Evolutionary conservation across 2,888 invertebrate species (phyloP).

Genomic region (Parnassius orleans): DNA sequence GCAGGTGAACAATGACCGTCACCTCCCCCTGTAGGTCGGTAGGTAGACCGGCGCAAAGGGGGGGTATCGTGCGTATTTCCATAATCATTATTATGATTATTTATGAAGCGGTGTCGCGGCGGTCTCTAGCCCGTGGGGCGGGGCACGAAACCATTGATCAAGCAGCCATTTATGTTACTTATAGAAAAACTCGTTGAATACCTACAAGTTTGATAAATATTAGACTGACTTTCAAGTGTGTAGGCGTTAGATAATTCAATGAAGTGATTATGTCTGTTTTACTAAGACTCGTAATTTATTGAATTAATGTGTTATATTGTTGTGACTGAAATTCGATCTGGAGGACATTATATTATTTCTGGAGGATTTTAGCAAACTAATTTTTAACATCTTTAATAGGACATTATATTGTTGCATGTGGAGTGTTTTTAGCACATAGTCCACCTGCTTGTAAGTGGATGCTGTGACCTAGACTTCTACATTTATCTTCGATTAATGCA

Average conservation of each 20-base stretch:
- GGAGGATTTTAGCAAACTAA: too few relatives aligned
- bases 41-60: not conserved
- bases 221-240: not conserved
- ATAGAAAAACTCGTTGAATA: not conserved
- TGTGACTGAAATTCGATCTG: too few relatives aligned
- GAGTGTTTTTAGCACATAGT: too few relatives aligned
- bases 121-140: not conserved
- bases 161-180: conserved; percentile 2
- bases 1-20: not conserved
- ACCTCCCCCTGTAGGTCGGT: not conserved
- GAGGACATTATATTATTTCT: too few relatives aligned
- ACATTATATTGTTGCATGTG: too few relatives aligned
- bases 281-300: not conserved
- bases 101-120: not conserved
- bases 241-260: not conserved
- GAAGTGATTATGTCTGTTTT: not conserved
- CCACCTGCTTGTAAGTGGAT: too few relatives aligned
- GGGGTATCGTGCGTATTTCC: not conserved
- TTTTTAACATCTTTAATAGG: too few relatives aligned
- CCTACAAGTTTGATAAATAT: not conserved
- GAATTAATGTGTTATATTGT: not conserved
- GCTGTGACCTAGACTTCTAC: too few relatives aligned
- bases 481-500: too few relatives aligned
- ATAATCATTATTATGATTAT: not conserved
- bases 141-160: not conserved